Evolutionary conservation across 2,888 invertebrate genomes (phyloP), one percentile per base, ranked within the genome.

Genomic region (Watsonalla binaria): DNA sequence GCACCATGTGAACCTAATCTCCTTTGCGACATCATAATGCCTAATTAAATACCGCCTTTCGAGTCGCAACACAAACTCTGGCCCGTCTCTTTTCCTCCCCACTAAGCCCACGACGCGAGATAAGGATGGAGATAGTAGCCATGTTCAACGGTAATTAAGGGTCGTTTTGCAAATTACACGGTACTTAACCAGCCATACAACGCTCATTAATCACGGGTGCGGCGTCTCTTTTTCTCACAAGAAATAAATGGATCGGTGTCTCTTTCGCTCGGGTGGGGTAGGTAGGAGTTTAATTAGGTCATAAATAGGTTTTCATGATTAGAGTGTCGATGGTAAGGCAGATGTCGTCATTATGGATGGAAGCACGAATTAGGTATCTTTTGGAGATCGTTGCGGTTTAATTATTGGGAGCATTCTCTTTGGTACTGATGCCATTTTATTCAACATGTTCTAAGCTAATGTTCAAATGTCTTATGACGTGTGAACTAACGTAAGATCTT

Each of bases 151-250:
- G 88, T 91, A 91, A 93, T 93, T 93, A 93, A 93, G 93, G 93
- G 92, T 92, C 93, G 93, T 93, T 93, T 93, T 93, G 93, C 93
- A 93, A 93, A 94, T 94, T 94, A 94, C 93, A 93, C 92, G 93
- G 93, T 93, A 93, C 93, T 94, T 94, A 93, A 92, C 91, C 91
- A 92, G 92, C 92, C 92, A 92, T 92, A 92, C 92, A 92, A 92
- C 90, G 86, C 86, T 90, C 85, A 93, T 93, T 93, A 93, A 93
- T 93, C 93, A 93, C 91, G 77, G 74, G 74, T 66, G 72, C 69
- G 77, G 84, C 59, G 61, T 84, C 84, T 76, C 80, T 62, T 67
- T 88, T 75, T 55, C 64, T 61, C 83, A 55, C 59, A 54, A 13
- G 47, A 53, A 52, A 50, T 50, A 37, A 11, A 42, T 59, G 45